Base-by-base conservation (phyloP, 2,797 vertebrate genomes). In the Malacoctenus gilli region DNA sequence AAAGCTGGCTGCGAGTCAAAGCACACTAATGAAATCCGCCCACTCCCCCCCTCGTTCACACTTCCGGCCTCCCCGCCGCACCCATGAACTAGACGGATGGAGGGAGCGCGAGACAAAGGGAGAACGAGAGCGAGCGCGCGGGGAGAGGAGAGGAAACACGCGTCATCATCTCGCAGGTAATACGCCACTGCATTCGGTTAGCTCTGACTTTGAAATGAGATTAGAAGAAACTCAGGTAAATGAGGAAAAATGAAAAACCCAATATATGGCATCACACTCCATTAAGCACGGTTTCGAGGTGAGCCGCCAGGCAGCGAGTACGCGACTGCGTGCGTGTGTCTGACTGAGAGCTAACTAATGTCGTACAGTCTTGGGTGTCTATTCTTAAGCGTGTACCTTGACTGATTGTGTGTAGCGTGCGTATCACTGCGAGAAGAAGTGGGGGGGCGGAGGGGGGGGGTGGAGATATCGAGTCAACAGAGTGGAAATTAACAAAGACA, bases 181-280 rank as follows among this genome's bases (percentile, higher is more conserved):
- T 69, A 42, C 14, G 31, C 71, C 74, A 68, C 50, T 80, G 65
- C 62, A 52, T 80, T 80, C 79, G 72, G 64, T 85, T 83, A 51
- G 55, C 69, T 72, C 56, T 66, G 69, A 88, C 86, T 89, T 90
- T 89, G 79, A 89, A 88, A 89, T 81, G 25, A 88, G 82, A 88
- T 89, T 68, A 86, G 67, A 82, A 59, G 73, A 84, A 84, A 83
- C 66, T 58, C 70, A 62, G 68, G 74, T 59, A 80, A 87, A 89
- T 85, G 82, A 89, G 75, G 72, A 83, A 88, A 89, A 89, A 90
- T 85, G 80, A 85, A 80, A 83, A 78, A 80, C 46, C 82, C 68
- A 59, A 89, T 86, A 84, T 68, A 79, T 80, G 59, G 67, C 30
- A 82, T 83, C 84, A 87, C 84, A 79, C 78, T 72, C 82, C 87